Conservation (phyloP, 2,888 invertebrate genomes). For the Sthenelais limicola region DNA sequence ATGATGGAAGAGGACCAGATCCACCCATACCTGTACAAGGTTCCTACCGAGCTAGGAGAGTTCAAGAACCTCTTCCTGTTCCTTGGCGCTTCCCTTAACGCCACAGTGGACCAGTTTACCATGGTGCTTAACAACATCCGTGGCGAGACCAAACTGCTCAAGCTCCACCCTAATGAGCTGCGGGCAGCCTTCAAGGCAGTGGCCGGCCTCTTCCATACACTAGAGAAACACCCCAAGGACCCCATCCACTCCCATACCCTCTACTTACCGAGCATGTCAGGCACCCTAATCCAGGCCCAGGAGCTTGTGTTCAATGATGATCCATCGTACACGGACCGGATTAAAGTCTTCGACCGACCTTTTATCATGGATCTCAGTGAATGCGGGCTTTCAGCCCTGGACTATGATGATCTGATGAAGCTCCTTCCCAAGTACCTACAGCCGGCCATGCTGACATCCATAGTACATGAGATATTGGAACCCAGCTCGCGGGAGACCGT, state of each 20-base stretch:
- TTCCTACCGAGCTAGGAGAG: conserved; percentile 55
- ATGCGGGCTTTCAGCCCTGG: conserved; percentile 50
- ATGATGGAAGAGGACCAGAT: conserved; percentile 57
- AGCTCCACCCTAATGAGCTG: conserved; percentile 56
- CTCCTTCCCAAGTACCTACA: conserved; percentile 51
- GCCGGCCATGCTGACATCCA: conserved; percentile 50
- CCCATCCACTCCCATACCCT: conserved; percentile 23
- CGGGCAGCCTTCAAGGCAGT: conserved; percentile 54
- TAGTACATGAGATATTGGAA: conserved; percentile 54
- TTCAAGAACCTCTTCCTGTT: conserved; percentile 53
- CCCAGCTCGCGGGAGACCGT: conserved; percentile 46
- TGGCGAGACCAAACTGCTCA: conserved; percentile 49
- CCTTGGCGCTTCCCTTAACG: conserved; percentile 52
- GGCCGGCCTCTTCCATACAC: conserved; percentile 51
- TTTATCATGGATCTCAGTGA: conserved; percentile 55
- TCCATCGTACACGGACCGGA: conserved; percentile 50
- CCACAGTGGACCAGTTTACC: conserved; percentile 55
- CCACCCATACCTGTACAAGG: conserved; percentile 53
- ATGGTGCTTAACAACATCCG: conserved; percentile 52
- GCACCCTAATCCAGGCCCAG: conserved; percentile 43
- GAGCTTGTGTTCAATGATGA: conserved; percentile 55
- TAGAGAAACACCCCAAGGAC: conserved; percentile 47
- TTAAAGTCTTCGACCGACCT: conserved; percentile 49
- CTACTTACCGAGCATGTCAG: conserved; percentile 39
- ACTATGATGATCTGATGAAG: conserved; percentile 50